phyloP scores from a whole-genome alignment of 2,797 vertebrate species.

The Poecilia wingei region DNA sequence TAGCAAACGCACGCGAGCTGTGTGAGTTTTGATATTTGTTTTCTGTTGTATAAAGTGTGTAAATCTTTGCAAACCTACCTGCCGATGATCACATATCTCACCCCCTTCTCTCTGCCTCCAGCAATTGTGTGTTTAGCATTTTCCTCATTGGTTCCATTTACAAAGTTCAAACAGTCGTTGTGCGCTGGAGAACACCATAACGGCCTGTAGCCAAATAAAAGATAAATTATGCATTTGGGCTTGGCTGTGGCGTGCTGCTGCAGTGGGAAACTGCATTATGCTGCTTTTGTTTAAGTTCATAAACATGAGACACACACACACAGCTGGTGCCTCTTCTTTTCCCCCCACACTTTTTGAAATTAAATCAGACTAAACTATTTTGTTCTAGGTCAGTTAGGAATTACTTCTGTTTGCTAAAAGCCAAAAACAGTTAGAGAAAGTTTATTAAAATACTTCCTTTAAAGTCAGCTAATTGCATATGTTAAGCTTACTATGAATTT shows the following conservation, averaged over 20 bases:
- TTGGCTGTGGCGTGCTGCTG: conserved; percentile 31
- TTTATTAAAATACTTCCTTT: background rate
- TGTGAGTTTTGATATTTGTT: conserved; percentile 47
- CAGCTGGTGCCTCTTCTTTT: background rate
- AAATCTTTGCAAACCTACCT: conserved; percentile 37
- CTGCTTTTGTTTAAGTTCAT: conserved; percentile 35
- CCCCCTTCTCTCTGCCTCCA: conserved; percentile 28
- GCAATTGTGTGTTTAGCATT: conserved; percentile 38
- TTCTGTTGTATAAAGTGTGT: conserved; percentile 34
- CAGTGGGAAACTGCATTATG: conserved; percentile 43
- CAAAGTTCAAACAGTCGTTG: conserved; percentile 62
- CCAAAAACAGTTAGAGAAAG: background rate
- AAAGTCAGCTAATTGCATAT: background rate
- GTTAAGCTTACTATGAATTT: background rate
- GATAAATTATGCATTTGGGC: conserved; percentile 59
- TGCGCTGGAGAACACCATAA: conserved; percentile 57
- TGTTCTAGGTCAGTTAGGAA: background rate
- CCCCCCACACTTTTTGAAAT: background rate
- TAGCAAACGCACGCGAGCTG: conserved; percentile 53
- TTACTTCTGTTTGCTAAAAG: background rate
- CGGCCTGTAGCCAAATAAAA: conserved; percentile 55
- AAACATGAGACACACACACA: conserved; percentile 3
- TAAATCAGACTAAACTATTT: background rate
- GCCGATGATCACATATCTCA: conserved; percentile 40
- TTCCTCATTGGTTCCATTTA: conserved; percentile 55